These are phyloP conservation scores for Acrocephalus kingi DNA, from an alignment of 2,113 vertebrate genomes.

Conservation along the genomic window DNA sequence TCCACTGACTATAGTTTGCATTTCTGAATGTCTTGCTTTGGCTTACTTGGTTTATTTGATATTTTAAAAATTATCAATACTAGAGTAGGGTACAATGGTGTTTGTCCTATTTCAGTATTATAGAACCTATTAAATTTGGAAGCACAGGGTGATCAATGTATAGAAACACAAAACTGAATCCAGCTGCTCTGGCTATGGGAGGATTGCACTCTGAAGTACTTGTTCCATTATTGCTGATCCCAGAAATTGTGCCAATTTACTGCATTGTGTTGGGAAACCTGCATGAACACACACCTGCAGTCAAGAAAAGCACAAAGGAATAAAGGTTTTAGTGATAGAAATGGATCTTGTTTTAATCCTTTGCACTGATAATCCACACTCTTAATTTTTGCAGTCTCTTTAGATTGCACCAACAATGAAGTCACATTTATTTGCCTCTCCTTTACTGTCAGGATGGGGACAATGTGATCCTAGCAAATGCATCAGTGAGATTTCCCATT, in stretches of 20 bases:
- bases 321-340: neutral
- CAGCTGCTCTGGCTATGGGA: neutral
- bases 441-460: neutral
- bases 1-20: neutral
- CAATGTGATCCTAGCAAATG: conserved; percentile 5
- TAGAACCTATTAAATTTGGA: neutral
- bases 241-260: neutral
- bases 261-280: neutral
- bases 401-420: neutral
- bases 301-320: neutral
- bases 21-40: neutral
- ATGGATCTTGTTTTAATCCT: neutral
- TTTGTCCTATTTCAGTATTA: neutral
- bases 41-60: neutral
- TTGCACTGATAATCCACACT: neutral
- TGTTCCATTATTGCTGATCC: neutral
- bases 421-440: fast-evolving
- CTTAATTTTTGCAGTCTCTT: neutral
- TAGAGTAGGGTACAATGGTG: fast-evolving
- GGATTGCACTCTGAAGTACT: neutral
- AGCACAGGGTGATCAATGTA: neutral
- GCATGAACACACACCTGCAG: neutral
- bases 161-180: neutral
- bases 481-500: neutral
- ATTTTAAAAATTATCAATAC: neutral